Conservation (phyloP, 2,888 invertebrate species). For the Hypercompe scribonia region DNA sequence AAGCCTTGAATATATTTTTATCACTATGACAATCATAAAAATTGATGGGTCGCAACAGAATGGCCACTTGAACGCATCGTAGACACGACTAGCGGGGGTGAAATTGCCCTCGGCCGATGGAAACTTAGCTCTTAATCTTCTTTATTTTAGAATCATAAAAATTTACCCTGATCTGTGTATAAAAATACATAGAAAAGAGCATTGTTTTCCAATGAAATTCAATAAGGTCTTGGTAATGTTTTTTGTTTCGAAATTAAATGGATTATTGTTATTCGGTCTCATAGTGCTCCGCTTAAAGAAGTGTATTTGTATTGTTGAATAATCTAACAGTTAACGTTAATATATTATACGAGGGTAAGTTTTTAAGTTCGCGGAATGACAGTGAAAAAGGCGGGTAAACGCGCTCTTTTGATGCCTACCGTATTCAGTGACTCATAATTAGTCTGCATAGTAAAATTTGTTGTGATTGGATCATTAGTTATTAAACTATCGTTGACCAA, state of each 20-base stretch:
- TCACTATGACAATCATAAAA: slow-evolving; percentile 46
- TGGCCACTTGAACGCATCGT: slow-evolving; percentile 45
- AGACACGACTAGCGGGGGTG: slow-evolving; percentile 33
- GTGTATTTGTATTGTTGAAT: not conserved
- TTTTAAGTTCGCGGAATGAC: too few relatives aligned
- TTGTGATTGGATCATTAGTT: too few relatives aligned
- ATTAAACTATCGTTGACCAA: too few relatives aligned
- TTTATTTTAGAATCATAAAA: slow-evolving; percentile 36
- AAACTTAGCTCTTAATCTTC: slow-evolving; percentile 41
- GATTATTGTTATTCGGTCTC: not conserved
- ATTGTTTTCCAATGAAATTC: slow-evolving; percentile 15
- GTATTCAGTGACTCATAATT: too few relatives aligned
- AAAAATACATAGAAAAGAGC: slow-evolving; percentile 10
- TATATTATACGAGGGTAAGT: too few relatives aligned
- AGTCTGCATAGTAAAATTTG: too few relatives aligned
- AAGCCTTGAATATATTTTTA: slow-evolving; percentile 48
- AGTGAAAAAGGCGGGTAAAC: too few relatives aligned
- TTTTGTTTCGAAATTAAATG: not conserved
- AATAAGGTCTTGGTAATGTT: slow-evolving; percentile 5
- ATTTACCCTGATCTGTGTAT: slow-evolving; percentile 21
- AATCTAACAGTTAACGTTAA: not conserved
- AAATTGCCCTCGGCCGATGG: slow-evolving; percentile 28
- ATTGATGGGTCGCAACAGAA: slow-evolving; percentile 47
- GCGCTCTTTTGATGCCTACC: too few relatives aligned
- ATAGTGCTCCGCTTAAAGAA: not conserved